Evolutionary conservation across 2,888 invertebrate species (phyloP), one percentile per base, ranked within the genome.

Genomic region (Ptychoptera contaminata): DNA sequence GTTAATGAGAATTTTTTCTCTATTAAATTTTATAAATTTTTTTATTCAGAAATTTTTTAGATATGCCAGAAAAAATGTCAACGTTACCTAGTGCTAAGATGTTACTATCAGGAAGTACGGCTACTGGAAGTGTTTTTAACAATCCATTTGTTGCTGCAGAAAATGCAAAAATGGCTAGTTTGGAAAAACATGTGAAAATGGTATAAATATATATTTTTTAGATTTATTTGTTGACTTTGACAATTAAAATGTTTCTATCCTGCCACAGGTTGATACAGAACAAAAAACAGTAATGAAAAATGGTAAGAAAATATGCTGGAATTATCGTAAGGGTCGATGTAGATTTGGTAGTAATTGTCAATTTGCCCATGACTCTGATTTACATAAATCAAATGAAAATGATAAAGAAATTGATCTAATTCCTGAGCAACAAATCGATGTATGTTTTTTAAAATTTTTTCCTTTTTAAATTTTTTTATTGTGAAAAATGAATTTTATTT

Each of bases 131-230:
- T 36, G 90, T 92, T 4, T 91, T 91, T 60, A 78, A 77, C 32
- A 92, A 91, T 69, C 88, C 86, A 8, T 92, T 83, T 59, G 77
- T 77, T 16, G 82, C 83, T 61, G 91, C 83, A 1, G 91, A 91
- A 62, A 74, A 79, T 57, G 85, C 85, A 2, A 87, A 91, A 61
- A 79, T 82, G 47, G 85, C 87, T 11, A 79, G 88, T 46, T 67
- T 92, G 38, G 88, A 92, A 57, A 86, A 86, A 56, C 92, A 92
- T 62, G 91, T 92, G 0, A 90, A 90, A 73, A 87, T 93, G 87
- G 88, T 83, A 55, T 73, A 32, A 23, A 3, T 3, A 5, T 23
- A 5, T 23, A 5, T 23, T 23, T 23, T 23, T 23, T 23, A 23
- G 4, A 8, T 34, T 16, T 29, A 45, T 42, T 46, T 44, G 30